Evolutionary conservation across 2,888 invertebrate species (phyloP), one percentile per base, ranked within the genome.

Genomic region (Cataglyphis cursor): DNA sequence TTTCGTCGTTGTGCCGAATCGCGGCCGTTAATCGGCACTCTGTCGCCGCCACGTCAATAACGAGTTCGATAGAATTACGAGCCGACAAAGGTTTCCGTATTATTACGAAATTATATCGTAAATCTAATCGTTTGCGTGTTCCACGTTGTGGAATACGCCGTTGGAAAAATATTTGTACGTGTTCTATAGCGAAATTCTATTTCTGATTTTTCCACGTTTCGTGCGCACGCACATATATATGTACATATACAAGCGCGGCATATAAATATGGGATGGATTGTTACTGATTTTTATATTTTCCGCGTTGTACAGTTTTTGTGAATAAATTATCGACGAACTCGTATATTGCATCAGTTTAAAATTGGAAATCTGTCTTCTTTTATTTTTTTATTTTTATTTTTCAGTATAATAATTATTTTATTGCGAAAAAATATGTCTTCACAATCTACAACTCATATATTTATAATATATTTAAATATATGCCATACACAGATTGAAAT

Each of bases 1-100:
- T 83, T 81, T 83, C 61, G 57, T 64, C 81, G 70, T 68, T 75
- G 70, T 31, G 80, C 21, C 72, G 72, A 83, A 73, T 81, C 73
- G 81, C 35, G 81, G 44, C 68, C 35, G 66, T 80, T 80, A 66
- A 62, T 62, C 81, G 64, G 51, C 28, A 41, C 75, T 64, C 41
- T 38, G 68, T 66, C 66, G 59, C 38, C 62, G 75, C 44, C 31
- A 61, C 81, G 61, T 81, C 83, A 57, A 80, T 62, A 70, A 59
- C 83, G 35, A 78, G 72, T 35, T 59, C 72, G 70, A 80, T 80
- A n/a, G 72, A 80, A 80, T 72, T 41, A 51, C 66, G 28, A 15
- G 38, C 48, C 48, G 82, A 61, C 66, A 68, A 81, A 81, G 73
- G 51, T 61, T 59, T 21, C 31, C 28, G 51, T 75, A 81, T 82